Evolutionary conservation across 2,888 invertebrate species (phyloP).

Genomic region (Fragum fragum): DNA sequence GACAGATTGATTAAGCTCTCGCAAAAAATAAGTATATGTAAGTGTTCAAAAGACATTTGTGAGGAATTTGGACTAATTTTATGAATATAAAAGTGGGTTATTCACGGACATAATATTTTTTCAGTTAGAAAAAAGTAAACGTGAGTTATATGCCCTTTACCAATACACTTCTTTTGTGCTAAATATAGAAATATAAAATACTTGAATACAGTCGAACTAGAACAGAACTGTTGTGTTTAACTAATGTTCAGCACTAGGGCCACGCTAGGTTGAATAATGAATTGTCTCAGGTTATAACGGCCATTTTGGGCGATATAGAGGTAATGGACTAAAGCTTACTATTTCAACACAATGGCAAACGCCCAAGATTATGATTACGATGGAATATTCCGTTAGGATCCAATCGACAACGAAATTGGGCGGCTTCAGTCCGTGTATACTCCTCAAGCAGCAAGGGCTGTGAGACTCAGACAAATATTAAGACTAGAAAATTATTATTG

Average conservation of each 20-base stretch:
- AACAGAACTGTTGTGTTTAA: not conserved
- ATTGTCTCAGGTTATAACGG: conserved; percentile 4
- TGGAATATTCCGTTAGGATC: not conserved
- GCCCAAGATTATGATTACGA: conserved; percentile 12
- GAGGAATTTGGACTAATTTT: too few species aligned
- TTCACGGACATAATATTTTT: too few species aligned
- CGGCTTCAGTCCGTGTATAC: not conserved
- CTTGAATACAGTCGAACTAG: too few species aligned
- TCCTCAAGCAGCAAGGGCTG: not conserved
- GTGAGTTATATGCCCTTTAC: too few species aligned
- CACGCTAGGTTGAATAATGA: not conserved
- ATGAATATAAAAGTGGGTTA: too few species aligned
- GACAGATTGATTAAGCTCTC: too few species aligned
- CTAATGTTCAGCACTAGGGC: not conserved
- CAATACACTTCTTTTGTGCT: too few species aligned
- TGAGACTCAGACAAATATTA: not conserved
- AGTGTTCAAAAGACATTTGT: too few species aligned
- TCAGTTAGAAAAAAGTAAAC: too few species aligned
- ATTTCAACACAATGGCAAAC: conserved; percentile 9
- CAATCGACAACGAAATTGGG: not conserved
- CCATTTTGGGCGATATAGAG: not conserved
- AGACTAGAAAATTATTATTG: not conserved
- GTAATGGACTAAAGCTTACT: not conserved
- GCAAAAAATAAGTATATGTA: too few species aligned
- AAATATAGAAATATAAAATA: too few species aligned